Base-by-base conservation (phyloP, 2,113 vertebrate genomes). In the Colinus virginianus region DNA sequence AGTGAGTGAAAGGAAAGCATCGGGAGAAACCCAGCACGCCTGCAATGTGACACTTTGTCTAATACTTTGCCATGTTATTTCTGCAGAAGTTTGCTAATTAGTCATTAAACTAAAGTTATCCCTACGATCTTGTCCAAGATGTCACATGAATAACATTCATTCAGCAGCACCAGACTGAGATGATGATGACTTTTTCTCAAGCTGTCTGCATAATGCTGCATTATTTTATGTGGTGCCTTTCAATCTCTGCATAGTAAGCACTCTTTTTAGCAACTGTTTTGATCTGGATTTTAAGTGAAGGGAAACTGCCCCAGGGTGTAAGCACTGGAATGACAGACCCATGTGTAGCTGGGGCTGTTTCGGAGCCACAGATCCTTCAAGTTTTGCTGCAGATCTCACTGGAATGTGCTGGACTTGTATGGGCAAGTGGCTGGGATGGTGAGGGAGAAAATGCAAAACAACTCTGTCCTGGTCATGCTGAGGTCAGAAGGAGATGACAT, bases 31-130 rank as follows among this genome's bases (percentile, higher is more conserved):
- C 40, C 78, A 67, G 38, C 64, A 16, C 36, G 90, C 76, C 76
- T 36, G 1, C 46, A 61, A 86, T 71, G 85, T 93, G 96, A 96
- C 92, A 78, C 77, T 74, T 79, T 63, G 79, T 79, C 79, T 95
- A 46, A 87, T 93, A 43, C 28, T 3, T 55, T 56, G 85, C 79
- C 38, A 6, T 64, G 51, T 75, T 85, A 86, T 88, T 91, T 43
- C 85, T 88, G 61, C 51, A 64, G 25, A 93, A 95, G 79, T 91
- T 93, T 80, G 34, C 83, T 96, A 96, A 96, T 96, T 95, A 96
- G 64, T 86, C 85, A 72, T 93, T 94, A 94, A 91, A 86, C 34
- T 83, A 22, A 79, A 93, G 72, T 59, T 94, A 80, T 59, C 82
- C 69, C 42, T 63, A 12, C 2, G 3, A 2, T 74, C 71, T 80